phyloP scores from a whole-genome alignment of 2,888 invertebrate species.

The Drosophila seclusa region DNA sequence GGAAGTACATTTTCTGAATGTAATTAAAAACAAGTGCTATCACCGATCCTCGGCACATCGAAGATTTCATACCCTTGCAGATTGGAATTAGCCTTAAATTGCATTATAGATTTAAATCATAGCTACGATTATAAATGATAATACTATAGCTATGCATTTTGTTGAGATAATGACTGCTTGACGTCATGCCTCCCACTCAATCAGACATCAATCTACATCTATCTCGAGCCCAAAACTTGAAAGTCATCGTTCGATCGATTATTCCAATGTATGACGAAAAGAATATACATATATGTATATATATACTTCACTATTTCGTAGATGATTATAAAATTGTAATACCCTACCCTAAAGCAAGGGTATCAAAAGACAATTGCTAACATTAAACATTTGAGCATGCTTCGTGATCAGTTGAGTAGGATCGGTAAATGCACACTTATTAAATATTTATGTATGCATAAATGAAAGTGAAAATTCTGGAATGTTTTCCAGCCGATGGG shows the following conservation, averaged over 20 bases:
- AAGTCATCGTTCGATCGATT: not conserved
- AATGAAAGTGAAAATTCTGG: constrained; percentile 19
- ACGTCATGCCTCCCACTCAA: not conserved
- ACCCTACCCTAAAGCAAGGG: not conserved
- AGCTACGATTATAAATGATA: not conserved
- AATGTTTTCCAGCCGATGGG: not conserved
- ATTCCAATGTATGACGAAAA: not conserved
- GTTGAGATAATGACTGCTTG: not conserved
- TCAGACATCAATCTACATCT: not conserved
- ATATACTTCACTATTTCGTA: too few species aligned
- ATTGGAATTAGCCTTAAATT: not conserved
- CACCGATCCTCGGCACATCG: not conserved
- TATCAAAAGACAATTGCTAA: not conserved
- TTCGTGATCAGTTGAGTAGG: constrained; percentile 1
- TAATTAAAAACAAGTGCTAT: constrained; percentile 34
- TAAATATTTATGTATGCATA: constrained; percentile 10
- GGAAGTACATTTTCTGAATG: constrained; percentile 39
- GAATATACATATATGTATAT: too few species aligned
- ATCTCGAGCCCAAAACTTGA: not conserved
- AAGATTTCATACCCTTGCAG: not conserved
- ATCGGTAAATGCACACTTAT: constrained; percentile 4
- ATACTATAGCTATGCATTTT: not conserved
- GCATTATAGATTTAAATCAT: not conserved
- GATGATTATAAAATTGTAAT: not conserved
- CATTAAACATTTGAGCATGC: not conserved